Evolutionary conservation across 1,140 invertebrate species (phyloP).

Genomic region (Camponotus vicinus): DNA sequence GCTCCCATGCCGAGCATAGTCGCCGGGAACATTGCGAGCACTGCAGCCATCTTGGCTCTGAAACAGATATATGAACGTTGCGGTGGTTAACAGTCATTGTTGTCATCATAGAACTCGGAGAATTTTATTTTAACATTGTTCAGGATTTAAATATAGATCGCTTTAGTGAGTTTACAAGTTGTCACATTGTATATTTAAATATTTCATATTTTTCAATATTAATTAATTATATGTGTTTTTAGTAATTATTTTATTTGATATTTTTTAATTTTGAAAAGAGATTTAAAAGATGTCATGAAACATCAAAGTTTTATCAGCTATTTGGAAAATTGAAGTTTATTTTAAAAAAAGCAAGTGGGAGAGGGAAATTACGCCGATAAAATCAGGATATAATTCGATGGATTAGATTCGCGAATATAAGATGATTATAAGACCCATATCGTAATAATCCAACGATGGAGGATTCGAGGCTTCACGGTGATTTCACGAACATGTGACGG

Average conservation of each 20-base stretch:
- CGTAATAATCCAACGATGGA: conserved; percentile 36
- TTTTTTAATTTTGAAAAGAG: too few species aligned
- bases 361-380: too few species aligned
- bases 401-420: conserved; percentile 18
- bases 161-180: too few species aligned
- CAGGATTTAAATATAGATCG: not conserved
- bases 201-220: too few species aligned
- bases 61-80: conserved; percentile 86
- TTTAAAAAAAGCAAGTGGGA: not conserved
- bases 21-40: conserved; percentile 97
- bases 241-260: not conserved
- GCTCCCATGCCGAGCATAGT: conserved; percentile 95
- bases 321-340: not conserved
- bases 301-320: not conserved
- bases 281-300: not conserved
- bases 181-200: not conserved
- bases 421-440: conserved; percentile 45
- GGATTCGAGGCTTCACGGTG: conserved; percentile 47
- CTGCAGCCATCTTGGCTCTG: conserved; percentile 98
- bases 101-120: not conserved
- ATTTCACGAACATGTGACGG: conserved; percentile 40
- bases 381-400: not conserved
- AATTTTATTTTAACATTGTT: not conserved
- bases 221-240: not conserved
- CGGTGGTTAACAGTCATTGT: conserved; percentile 10